Conservation (phyloP, 2,888 invertebrate genomes). For the Pemphredon lugubris region DNA sequence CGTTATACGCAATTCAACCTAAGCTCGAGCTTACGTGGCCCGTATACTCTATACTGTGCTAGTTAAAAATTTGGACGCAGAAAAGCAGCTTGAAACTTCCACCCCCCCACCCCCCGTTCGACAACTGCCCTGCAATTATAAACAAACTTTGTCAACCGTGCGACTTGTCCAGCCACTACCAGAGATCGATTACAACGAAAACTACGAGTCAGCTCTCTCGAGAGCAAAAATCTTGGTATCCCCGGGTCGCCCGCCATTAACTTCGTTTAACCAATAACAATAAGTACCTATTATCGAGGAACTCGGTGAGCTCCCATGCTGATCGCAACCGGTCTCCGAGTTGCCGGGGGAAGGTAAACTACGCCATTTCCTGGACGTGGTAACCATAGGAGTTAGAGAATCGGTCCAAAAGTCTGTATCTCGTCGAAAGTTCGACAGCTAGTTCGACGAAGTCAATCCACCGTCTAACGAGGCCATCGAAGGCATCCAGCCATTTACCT, state of each 20-base stretch:
- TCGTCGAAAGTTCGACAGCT: conserved; percentile 66
- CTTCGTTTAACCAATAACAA: conserved; percentile 5
- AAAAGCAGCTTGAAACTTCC: too few species aligned
- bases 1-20: too few species aligned
- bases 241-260: not conserved
- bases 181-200: too few species aligned
- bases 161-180: too few species aligned
- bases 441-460: conserved; percentile 71
- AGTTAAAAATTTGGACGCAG: too few species aligned
- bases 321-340: conserved; percentile 4
- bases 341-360: conserved; percentile 32
- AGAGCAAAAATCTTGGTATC: too few species aligned
- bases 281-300: not conserved
- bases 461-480: conserved; percentile 67
- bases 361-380: conserved; percentile 23
- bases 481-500: conserved; percentile 54
- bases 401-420: conserved; percentile 57
- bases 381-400: conserved; percentile 34
- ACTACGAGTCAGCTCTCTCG: too few species aligned
- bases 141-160: too few species aligned
- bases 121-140: too few species aligned
- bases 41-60: too few species aligned
- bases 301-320: not conserved
- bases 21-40: too few species aligned
- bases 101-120: too few species aligned